Evolutionary conservation across 2,113 vertebrate species (phyloP).

Genomic region (Marmota monax): DNA sequence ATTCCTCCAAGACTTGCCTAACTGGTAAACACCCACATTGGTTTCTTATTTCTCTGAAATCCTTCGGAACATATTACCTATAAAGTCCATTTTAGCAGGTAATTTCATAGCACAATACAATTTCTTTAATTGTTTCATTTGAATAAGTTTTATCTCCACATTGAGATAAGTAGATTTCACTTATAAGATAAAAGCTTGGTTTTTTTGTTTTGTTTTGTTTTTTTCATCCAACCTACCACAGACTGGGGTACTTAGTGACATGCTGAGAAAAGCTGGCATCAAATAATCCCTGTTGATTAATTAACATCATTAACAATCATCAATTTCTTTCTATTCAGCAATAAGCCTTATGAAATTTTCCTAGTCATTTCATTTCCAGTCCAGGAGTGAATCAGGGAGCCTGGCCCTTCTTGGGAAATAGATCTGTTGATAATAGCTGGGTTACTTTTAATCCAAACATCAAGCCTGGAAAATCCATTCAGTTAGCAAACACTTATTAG

Average conservation of each 20-base stretch:
- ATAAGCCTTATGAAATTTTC: constrained; percentile 72
- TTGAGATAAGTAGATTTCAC: constrained; percentile 52
- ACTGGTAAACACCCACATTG: constrained; percentile 29
- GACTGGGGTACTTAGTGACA: constrained; percentile 29
- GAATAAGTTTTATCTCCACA: constrained; percentile 3
- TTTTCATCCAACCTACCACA: constrained; percentile 45
- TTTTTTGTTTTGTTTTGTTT: background rate
- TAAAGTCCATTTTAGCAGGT: background rate
- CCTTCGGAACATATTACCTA: constrained; percentile 49
- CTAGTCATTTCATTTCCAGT: constrained; percentile 58
- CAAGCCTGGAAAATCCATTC: constrained; percentile 64
- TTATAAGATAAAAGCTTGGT: constrained; percentile 26
- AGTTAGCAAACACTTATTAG: constrained; percentile 63
- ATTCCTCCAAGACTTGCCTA: constrained; percentile 20
- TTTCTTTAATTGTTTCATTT: constrained; percentile 48
- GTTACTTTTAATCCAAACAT: constrained; percentile 50
- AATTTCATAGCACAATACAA: background rate
- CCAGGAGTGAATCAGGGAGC: constrained; percentile 54
- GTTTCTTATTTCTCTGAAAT: constrained; percentile 32
- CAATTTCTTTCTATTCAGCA: constrained; percentile 59
- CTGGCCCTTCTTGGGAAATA: constrained; percentile 42
- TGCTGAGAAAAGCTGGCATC: constrained; percentile 37
- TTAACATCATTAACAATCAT: constrained; percentile 72
- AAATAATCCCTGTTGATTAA: constrained; percentile 62
- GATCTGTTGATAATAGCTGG: constrained; percentile 62